Conservation (phyloP, 2,797 vertebrate species). For the Octomys mimax region DNA sequence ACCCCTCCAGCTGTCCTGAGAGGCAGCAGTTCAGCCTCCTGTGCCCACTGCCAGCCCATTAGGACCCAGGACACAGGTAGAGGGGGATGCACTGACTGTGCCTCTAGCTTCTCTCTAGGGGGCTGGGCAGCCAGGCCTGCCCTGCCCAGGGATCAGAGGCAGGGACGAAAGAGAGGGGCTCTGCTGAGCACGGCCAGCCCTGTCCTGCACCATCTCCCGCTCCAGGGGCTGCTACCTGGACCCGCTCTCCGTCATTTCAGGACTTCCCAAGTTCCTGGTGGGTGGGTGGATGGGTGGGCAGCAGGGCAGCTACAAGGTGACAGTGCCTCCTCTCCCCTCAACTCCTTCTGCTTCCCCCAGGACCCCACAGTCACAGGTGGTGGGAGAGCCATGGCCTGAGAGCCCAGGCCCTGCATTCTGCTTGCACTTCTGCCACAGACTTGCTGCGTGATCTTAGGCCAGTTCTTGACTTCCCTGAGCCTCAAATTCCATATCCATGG, state of each 20-base stretch:
- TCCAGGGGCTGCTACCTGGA: neutral
- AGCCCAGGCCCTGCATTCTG: neutral
- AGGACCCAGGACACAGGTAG: constrained; percentile 66
- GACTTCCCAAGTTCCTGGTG: neutral
- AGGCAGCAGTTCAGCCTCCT: constrained; percentile 8
- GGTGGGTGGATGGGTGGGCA: accelerated
- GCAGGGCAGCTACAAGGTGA: neutral
- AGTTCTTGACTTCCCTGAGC: neutral
- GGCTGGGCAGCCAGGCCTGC: neutral
- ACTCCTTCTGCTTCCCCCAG: neutral
- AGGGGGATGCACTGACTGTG: accelerated
- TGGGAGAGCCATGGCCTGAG: neutral
- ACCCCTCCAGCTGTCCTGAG: constrained; percentile 32
- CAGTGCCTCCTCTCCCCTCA: neutral
- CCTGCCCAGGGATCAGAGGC: neutral
- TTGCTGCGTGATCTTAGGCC: neutral
- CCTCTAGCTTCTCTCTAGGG: neutral
- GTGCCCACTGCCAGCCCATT: constrained; percentile 54
- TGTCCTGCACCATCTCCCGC: neutral
- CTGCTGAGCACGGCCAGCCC: neutral
- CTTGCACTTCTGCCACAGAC: neutral
- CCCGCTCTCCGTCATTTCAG: neutral
- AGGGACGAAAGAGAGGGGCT: accelerated
- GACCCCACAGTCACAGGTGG: neutral
- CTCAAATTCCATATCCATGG: neutral